Base-by-base conservation (phyloP, 2,888 invertebrate genomes). In the Barypeithes pellucidus region DNA sequence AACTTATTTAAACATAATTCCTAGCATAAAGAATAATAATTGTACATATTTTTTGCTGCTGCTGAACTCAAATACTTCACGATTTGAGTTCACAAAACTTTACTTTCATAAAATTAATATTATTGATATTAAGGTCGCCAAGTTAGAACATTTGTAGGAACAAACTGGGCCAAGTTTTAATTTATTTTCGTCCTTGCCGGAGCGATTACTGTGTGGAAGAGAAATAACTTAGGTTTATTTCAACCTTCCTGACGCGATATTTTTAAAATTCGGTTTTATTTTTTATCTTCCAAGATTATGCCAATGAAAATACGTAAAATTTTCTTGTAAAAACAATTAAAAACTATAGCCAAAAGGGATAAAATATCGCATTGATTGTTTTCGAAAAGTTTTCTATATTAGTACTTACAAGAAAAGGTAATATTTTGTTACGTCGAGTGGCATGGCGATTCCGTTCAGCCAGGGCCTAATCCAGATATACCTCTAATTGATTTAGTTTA, bases 61-160 rank as follows among this genome's bases (percentile, higher is more conserved):
- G 11, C 36, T 65, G 33, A 59, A 60, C 66, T 47, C 29, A 52
- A 66, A 41, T 66, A 63, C 47, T 43, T 20, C 41, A 14, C 29
- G 22, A 47, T 54, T 69, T 63, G 59, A 47, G 59, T 60, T 71
- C 59, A 66, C 65, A 16, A 47, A 71, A 71, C 66, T 70, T 45
- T 43, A 63, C 18, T 66, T 71, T 71, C 60, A 65, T 71, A 65
- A 71, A 71, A 71, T 71, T 71, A 71, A 66, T 65, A 60, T 65
- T 71, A 71, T 71, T 71, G 71, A 71, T 71, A 71, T 71, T 71
- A 71, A 71, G 71, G 71, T 66, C 71, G 59, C 65, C 59, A 71
- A 39, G 65, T 71, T 71, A 39, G 71, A 65, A 59, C 71, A 59
- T 71, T 71, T 59, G 59, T 66, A 71, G 71, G 66, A 71, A 66